Evolutionary conservation across 1,140 invertebrate species (phyloP).

Genomic region (Pogonus chalceus): DNA sequence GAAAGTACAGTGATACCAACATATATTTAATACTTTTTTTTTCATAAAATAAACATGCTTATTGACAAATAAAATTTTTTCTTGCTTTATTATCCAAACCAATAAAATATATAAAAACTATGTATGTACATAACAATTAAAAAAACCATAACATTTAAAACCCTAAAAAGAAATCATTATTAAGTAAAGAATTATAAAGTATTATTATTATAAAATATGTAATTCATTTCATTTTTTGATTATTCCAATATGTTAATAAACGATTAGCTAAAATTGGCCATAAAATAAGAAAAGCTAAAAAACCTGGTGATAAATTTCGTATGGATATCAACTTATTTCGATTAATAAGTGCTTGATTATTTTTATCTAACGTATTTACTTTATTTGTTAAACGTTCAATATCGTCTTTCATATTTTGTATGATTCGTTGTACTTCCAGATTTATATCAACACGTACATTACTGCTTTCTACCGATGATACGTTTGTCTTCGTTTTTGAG

Average conservation of each 20-base stretch:
- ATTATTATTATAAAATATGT: conserved; percentile 12
- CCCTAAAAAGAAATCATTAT: conserved; percentile 9
- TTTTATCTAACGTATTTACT: conserved; percentile 33
- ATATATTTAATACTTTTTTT: too few relatives aligned
- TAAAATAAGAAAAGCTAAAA: conserved; percentile 43
- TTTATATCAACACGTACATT: conserved; percentile 26
- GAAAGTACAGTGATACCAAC: too few relatives aligned
- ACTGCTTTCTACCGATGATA: conserved; percentile 18
- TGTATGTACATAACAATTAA: conserved; percentile 20
- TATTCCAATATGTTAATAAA: conserved; percentile 27
- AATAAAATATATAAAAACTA: conserved; percentile 18
- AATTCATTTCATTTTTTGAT: conserved; percentile 6
- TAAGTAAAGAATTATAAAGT: conserved; percentile 9
- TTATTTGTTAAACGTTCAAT: conserved; percentile 35
- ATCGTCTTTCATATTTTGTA: conserved; percentile 36
- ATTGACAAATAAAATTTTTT: too few relatives aligned
- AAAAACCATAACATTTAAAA: conserved; percentile 13
- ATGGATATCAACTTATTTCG: conserved; percentile 11
- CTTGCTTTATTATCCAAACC: conserved; percentile 19
- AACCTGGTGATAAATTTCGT: conserved; percentile 41
- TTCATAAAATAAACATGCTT: too few relatives aligned
- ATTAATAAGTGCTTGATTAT: conserved; percentile 11
- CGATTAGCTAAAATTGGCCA: conserved; percentile 49
- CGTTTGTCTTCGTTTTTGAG: conserved; percentile 17
- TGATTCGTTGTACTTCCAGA: conserved; percentile 35